Evolutionary conservation across 2,888 invertebrate genomes (phyloP), one percentile per base, ranked within the genome.

Genomic region (Agrochola lychnidis): DNA sequence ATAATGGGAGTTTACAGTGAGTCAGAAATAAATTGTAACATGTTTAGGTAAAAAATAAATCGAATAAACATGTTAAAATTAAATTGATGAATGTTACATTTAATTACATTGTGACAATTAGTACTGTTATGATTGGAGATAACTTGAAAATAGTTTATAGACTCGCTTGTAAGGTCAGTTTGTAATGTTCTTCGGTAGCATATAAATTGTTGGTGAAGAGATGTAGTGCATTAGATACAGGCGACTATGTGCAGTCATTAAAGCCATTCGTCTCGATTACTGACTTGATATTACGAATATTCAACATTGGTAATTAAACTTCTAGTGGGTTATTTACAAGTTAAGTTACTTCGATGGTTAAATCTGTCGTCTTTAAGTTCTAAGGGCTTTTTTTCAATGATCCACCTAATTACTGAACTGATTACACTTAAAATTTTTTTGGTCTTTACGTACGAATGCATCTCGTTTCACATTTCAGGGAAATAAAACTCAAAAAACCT

Each of bases 1-100:
- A 85, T 83, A 85, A 36, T 69, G 73, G 57, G 59, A 63, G 30
- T 78, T 85, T 51, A 78, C 73, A 5, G 56, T 66, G 78, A 77
- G 36, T 73, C 83, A 85, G 63, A 59, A 69, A 63, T 68, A 78
- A 40, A n/a, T 64, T 63, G 19, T 57, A 45, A 64, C 36, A 57
- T 81, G 22, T 42, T 53, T 30, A 40, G 12, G 7, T 40, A 3
- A 36, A 36, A 36, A 3, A 61, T 53, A 53, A 25, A 56, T 57
- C 40, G 14, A 25, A 42, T 72, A 9, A 25, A 12, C 19, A 53
- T 67, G 45, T 45, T 36, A 56, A 56, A 56, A 67, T 36, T 0
- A 36, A 59, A n/a, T 59, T 36, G 3, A 68, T 36, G 14, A 22
- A 67, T 67, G 30, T 48, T 30, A 22, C 36, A 59, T 57, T 53